Percentiles rank a stretch among this genome's conserved stretches.
Evolutionary conservation across 2,113 vertebrate genomes (phyloP).

Genomic region (Poicephalus gulielmi): DNA sequence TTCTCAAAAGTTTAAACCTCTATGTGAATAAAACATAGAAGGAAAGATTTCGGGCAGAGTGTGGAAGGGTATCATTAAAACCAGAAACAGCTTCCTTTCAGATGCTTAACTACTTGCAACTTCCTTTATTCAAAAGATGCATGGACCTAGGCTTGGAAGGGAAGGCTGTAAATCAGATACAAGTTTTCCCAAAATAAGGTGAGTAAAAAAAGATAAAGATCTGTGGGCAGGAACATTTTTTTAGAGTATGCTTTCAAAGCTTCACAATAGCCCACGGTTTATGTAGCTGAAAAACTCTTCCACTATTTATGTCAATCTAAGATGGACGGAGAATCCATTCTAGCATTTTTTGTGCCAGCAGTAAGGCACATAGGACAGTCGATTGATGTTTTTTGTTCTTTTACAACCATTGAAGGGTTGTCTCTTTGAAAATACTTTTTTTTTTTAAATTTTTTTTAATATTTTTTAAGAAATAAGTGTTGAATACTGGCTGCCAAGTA

Average conservation of each 20-base stretch:
- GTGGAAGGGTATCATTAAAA: not conserved
- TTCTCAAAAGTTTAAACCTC: not conserved
- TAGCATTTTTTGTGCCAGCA: slow-evolving; percentile 2
- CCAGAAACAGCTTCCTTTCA: not conserved
- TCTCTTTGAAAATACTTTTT: too few species aligned
- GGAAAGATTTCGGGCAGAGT: not conserved
- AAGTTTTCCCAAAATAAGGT: not conserved
- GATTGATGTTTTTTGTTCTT: too few species aligned
- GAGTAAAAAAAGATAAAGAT: not conserved
- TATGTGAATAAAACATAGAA: not conserved
- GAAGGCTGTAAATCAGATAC: not conserved
- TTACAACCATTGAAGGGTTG: too few species aligned
- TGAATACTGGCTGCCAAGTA: not conserved
- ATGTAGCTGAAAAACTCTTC: not conserved
- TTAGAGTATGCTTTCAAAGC: not conserved
- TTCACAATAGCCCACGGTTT: not conserved
- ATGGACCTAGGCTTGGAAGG: not conserved
- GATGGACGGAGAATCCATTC: slow-evolving; percentile 44
- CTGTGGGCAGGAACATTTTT: not conserved
- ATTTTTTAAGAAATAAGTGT: not conserved
- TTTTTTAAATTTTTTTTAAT: not conserved
- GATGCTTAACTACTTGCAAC: not conserved
- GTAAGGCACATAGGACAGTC: not conserved
- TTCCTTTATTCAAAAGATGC: not conserved
- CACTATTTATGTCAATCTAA: slow-evolving; percentile 8